phyloP scores from a whole-genome alignment of 2,113 vertebrate genomes.

The Sterrhoptilus dennistouni region DNA sequence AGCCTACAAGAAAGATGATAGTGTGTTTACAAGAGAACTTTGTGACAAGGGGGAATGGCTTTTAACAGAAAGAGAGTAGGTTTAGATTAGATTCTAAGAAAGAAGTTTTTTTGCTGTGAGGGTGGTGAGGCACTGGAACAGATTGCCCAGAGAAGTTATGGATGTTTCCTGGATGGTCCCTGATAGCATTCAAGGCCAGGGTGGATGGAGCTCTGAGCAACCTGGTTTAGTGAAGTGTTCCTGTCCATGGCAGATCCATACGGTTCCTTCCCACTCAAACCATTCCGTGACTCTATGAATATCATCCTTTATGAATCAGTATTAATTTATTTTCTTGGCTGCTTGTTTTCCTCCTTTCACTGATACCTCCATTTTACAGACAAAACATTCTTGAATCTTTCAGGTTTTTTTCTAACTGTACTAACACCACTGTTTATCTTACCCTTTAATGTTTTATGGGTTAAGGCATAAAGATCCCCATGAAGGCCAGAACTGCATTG shows the following conservation, averaged over 20 bases:
- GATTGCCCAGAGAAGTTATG: background rate
- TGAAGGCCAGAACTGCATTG: background rate
- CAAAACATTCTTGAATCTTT: background rate
- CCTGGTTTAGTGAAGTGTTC: background rate
- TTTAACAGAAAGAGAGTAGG: background rate
- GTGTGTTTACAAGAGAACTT: background rate
- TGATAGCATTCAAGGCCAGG: background rate
- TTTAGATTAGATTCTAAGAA: background rate
- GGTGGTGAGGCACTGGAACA: background rate
- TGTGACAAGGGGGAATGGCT: background rate
- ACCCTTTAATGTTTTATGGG: background rate
- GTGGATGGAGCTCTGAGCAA: background rate
- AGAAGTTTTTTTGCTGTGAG: background rate
- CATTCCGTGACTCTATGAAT: background rate
- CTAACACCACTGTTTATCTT: background rate
- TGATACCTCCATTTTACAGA: background rate
- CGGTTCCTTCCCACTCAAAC: background rate
- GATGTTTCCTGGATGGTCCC: no score
- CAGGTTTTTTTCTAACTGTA: background rate
- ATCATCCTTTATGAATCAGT: background rate
- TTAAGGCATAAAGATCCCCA: background rate
- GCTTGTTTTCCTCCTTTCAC: background rate
- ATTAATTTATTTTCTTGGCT: background rate
- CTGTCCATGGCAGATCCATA: accelerated
- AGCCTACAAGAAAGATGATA: background rate